Evolutionary conservation across 92 coral and sea anemone species (phyloP), one percentile per base, ranked within the genome.

Genomic region (Anthopleura xanthogrammica): DNA sequence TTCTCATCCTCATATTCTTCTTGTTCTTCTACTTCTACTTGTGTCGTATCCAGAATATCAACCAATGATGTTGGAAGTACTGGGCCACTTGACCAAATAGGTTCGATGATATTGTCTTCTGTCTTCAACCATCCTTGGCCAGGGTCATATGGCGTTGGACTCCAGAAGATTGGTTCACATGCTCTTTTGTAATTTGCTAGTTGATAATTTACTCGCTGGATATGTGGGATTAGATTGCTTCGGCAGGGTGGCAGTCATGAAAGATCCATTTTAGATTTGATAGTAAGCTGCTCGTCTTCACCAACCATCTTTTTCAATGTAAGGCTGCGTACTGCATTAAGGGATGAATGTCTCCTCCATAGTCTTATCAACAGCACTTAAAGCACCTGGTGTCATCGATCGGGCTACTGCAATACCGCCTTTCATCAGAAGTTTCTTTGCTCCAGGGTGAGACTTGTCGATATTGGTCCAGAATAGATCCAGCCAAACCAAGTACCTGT

Each of bases 161-260:
- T 12, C 89, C 54, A 80, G 75, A 85, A 56, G 74, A 85, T 85
- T 29, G 89, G 82, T 42, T 85, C 6, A 82, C 50, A 52, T 54
- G 86, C 92, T 52, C 83, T 0, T 52, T 89, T 89, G 89, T 89
- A 89, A 83, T 54, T 64, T 55, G 89, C 92, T 43, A 85, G 52
- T 24, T 83, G 80, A 85, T 85, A 79, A 42, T 85, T 89, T 12
- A 89, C 92, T 60, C 85, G 54, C 60, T 22, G 77, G 29, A 81
- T 80, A 68, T 85, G 92, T 62, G 87, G 89, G 42, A 76, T 77
- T 17, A 88, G 91, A 86, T 14, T 87, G 83, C 78, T 78, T 56
- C 82, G 16, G 86, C 87, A 89, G 60, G 87, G 89, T 56, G 85
- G 89, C 60, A 85, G 92, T 60, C 92, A 77, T 12, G 86, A 87